Evolutionary conservation across 92 coral and sea anemone species (phyloP), one percentile per base, ranked within the genome.

Genomic region (Phenganax marumi): DNA sequence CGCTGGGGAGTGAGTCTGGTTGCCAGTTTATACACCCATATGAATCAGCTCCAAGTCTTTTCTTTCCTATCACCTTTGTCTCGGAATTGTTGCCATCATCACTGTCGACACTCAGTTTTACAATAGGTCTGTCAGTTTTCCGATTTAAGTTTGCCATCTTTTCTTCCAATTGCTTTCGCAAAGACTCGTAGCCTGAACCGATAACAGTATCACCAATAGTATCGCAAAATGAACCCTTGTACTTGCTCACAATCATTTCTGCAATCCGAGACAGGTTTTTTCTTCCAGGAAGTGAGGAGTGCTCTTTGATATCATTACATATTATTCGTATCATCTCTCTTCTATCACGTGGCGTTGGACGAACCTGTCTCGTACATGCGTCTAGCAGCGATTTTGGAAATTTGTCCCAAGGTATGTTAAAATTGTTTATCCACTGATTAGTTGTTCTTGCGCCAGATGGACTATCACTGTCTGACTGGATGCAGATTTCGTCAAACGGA

Each of bases 1-100:
- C 47, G 11, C 21, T 52, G 14, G 58, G 58, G 17, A 73, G 51
- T 14, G 18, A 12, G 50, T 73, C 79, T 10, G 79, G 79, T 51
- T 73, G 79, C 79, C 79, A 73, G 51, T 73, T 73, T 19, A 73
- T 73, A 48, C 79, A 73, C n/a, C 79, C 79, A 51, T 73, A 73
- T 48, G 79, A 73, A 73, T 73, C 79, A 73, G 54, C 24, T 48
- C 26, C 52, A 43, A 51, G 75, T 69, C 47, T 69, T 51, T 69
- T 69, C 47, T 13, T 25, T 33, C 17, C 33, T 50, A 10, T 69
- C n/a, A 51, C 50, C 17, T n/a, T n/a, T 33, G 26, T 33, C 50
- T 19, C 33, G 24, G 17, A 16, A 4, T 69, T 33, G 43, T 33
- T 33, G 43, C 43, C 75, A 69, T 69, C 75, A 69, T 69, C 75